phyloP scores from a whole-genome alignment of 1,140 invertebrate genomes.

The Heliothis subflexa region DNA sequence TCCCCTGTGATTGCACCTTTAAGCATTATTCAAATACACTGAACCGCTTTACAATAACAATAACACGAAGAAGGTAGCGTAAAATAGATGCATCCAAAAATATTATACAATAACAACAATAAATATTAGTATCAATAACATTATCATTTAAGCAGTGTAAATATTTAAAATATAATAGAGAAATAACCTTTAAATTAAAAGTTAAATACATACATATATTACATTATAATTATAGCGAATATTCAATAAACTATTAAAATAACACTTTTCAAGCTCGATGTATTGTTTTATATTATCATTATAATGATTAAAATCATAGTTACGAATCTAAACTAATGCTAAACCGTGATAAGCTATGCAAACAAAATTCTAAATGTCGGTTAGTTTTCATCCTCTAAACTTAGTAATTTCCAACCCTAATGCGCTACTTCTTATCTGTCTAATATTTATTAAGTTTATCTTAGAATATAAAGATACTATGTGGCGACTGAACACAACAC shows the following conservation, averaged over 20 bases:
- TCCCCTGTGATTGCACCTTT: constrained; percentile 50
- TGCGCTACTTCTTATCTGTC: constrained; percentile 73
- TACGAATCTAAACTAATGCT: constrained; percentile 77
- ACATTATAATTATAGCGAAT: constrained; percentile 80
- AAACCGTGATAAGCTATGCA: constrained; percentile 72
- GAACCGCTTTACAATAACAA: constrained; percentile 71
- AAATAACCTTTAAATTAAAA: constrained; percentile 81
- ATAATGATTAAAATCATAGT: constrained; percentile 65
- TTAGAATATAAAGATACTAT: constrained; percentile 67
- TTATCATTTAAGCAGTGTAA: constrained; percentile 84
- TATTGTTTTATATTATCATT: constrained; percentile 69
- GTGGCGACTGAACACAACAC: constrained; percentile 69
- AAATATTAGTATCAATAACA: constrained; percentile 78
- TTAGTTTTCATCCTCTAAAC: constrained; percentile 85
- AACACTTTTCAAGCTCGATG: constrained; percentile 83
- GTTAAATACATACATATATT: constrained; percentile 71
- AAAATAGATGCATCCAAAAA: constrained; percentile 84
- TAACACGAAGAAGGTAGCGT: constrained; percentile 77
- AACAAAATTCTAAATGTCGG: constrained; percentile 73
- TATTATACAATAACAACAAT: constrained; percentile 83
- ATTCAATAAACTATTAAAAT: constrained; percentile 82
- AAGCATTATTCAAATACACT: constrained; percentile 61
- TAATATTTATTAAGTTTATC: constrained; percentile 65
- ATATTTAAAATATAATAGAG: constrained; percentile 83
- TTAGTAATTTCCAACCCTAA: constrained; percentile 80